A percentile compares a stretch with the other conserved stretches of the same genome.
These are phyloP conservation scores for Cyclina sinensis DNA, from an alignment of 1,140 invertebrate genomes.

Conservation along the genomic window DNA sequence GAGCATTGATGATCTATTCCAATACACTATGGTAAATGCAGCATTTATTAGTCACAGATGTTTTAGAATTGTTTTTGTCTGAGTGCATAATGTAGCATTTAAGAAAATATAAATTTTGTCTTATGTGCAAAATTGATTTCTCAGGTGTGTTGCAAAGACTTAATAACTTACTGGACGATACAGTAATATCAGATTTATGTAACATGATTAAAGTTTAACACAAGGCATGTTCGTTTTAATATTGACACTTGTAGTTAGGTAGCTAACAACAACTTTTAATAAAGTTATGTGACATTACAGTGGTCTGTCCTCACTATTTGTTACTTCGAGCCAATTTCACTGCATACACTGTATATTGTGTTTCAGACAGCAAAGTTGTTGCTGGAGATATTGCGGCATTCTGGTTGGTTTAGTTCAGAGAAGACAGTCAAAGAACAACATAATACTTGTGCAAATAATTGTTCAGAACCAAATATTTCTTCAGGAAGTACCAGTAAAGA, in stretches of 20 bases:
- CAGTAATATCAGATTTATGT: not conserved
- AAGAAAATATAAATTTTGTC: not conserved
- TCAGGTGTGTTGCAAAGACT: too few relatives aligned
- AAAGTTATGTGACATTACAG: too few relatives aligned
- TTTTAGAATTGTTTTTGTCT: not conserved
- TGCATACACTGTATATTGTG: conserved; percentile 30
- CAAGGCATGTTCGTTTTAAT: too few relatives aligned
- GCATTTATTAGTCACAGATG: not conserved
- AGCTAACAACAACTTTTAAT: too few relatives aligned
- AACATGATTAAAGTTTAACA: not conserved
- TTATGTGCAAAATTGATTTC: too few relatives aligned
- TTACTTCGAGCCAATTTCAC: too few relatives aligned
- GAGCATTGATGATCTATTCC: conserved; percentile 89
- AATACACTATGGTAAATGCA: conserved; percentile 89
- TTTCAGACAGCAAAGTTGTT: conserved; percentile 89
- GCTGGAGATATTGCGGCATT: conserved; percentile 73
- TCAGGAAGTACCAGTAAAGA: too few relatives aligned
- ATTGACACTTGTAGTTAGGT: too few relatives aligned
- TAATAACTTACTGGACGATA: too few relatives aligned
- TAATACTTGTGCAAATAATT: not conserved
- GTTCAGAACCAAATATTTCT: too few relatives aligned
- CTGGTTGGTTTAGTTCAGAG: conserved; percentile 66
- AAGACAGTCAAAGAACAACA: not conserved
- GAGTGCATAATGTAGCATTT: not conserved
- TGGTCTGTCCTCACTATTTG: too few relatives aligned